A percentile compares a stretch with the other conserved stretches of the same genome.
Conservation (phyloP, 1,140 invertebrate species). For the Epicauta chinensis region DNA sequence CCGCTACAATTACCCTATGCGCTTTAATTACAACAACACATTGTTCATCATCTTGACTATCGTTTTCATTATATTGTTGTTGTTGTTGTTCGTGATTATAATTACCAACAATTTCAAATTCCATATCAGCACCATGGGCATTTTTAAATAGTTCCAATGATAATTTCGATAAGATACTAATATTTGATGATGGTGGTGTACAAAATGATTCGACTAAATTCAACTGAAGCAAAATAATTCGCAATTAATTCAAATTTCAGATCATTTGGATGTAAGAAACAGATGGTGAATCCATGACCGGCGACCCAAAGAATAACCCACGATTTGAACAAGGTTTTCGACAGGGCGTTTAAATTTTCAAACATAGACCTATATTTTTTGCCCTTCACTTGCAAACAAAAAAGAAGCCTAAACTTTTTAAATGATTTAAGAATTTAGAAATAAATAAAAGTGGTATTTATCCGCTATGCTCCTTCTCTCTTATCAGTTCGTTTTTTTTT, state of each 20-base stretch:
- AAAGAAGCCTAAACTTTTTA: too few relatives aligned
- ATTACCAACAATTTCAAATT: constrained; percentile 52
- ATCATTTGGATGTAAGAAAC: too few relatives aligned
- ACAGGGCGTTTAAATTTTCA: too few relatives aligned
- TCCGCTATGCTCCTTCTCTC: too few relatives aligned
- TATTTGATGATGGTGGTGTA: constrained; percentile 49
- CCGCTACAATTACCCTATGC: constrained; percentile 60
- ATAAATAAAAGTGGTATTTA: too few relatives aligned
- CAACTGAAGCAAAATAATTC: constrained; percentile 44
- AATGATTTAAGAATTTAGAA: too few relatives aligned
- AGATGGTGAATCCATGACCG: too few relatives aligned
- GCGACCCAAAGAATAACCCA: too few relatives aligned
- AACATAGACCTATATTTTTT: too few relatives aligned
- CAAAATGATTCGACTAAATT: constrained; percentile 58
- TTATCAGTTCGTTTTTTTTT: too few relatives aligned
- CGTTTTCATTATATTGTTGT: constrained; percentile 8
- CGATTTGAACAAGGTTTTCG: too few relatives aligned
- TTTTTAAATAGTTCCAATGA: constrained; percentile 50
- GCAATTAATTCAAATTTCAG: background rate
- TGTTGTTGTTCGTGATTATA: constrained; percentile 4
- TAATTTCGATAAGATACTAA: constrained; percentile 52
- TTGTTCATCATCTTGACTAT: constrained; percentile 19
- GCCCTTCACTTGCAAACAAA: too few relatives aligned
- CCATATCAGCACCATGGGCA: constrained; percentile 54
- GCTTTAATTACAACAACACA: constrained; percentile 46